phyloP scores from a whole-genome alignment of 1,140 invertebrate species.

The Pachyrhynchus sulphureomaculatus region DNA sequence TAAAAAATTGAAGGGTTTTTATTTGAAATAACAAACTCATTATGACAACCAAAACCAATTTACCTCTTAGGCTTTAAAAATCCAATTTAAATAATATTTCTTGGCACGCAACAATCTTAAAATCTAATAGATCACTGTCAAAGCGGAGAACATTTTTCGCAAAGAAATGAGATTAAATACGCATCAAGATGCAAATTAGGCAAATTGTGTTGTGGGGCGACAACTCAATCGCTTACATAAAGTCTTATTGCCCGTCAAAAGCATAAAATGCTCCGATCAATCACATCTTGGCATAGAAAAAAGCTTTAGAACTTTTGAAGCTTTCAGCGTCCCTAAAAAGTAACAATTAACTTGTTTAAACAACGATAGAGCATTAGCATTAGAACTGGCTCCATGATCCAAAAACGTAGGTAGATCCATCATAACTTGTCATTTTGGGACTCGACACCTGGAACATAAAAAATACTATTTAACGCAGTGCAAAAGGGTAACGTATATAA shows the following conservation, averaged over 20 bases:
- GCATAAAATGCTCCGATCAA: conserved; percentile 13
- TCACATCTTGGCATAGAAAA: conserved; percentile 13
- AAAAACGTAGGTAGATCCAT: conserved; percentile 18
- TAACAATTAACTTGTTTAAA: conserved; percentile 45
- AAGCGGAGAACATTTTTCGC: conserved; percentile 11
- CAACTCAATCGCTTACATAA: conserved; percentile 31
- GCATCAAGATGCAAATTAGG: conserved; percentile 35
- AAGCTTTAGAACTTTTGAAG: conserved; percentile 6
- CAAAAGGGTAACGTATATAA: too few relatives aligned
- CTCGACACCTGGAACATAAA: conserved; percentile 13
- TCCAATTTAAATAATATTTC: conserved; percentile 31
- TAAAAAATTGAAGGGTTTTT: too few relatives aligned
- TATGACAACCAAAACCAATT: conserved; percentile 5
- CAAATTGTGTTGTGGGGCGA: conserved; percentile 26
- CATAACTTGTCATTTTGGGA: conserved; percentile 28
- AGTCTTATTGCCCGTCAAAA: conserved; percentile 21
- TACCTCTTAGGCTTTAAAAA: neutral
- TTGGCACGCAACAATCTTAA: conserved; percentile 27
- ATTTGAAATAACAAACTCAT: too few relatives aligned
- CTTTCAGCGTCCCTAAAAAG: conserved; percentile 22
- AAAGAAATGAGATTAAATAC: conserved; percentile 33
- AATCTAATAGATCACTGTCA: conserved; percentile 34
- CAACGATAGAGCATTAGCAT: conserved; percentile 42
- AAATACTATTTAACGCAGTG: too few relatives aligned
- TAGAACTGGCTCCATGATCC: conserved; percentile 22